Conservation (phyloP, 1,140 invertebrate genomes). For the Anastrepha ludens region DNA sequence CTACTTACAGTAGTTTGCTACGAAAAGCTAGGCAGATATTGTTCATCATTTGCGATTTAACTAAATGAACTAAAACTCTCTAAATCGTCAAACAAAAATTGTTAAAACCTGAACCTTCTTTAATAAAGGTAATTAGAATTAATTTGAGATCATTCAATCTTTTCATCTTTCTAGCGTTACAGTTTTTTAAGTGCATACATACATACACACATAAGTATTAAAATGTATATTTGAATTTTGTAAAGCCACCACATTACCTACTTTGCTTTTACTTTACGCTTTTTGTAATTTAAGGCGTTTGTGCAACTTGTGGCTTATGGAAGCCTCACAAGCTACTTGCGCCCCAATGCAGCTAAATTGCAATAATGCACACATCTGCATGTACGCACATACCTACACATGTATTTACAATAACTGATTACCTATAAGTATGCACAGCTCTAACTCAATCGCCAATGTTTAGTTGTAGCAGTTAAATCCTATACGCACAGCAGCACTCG, state of each 20-base stretch:
- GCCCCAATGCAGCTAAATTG: conserved; percentile 25
- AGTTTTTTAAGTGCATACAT: too few species aligned
- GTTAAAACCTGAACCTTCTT: too few species aligned
- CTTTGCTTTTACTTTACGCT: conserved; percentile 31
- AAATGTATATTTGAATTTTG: background rate
- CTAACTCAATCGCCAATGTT: background rate
- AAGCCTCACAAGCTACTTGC: conserved; percentile 40
- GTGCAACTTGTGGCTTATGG: conserved; percentile 51
- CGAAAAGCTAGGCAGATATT: too few species aligned
- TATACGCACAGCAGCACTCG: background rate
- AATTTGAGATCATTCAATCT: too few species aligned
- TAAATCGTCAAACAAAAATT: too few species aligned
- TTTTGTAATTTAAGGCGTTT: conserved; percentile 50
- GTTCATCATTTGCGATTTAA: too few species aligned
- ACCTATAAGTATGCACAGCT: background rate
- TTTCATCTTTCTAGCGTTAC: background rate
- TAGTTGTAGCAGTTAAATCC: background rate
- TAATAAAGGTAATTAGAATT: too few species aligned
- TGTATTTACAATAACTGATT: background rate
- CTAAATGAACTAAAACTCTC: too few species aligned
- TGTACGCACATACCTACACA: background rate
- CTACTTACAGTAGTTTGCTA: too few species aligned
- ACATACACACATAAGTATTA: too few species aligned
- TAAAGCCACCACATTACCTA: conserved; percentile 9
- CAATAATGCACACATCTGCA: background rate